A percentile compares a stretch with the other conserved stretches of the same genome.
Conservation (phyloP, 2,113 vertebrate species). For the Engraulis encrasicolus region DNA sequence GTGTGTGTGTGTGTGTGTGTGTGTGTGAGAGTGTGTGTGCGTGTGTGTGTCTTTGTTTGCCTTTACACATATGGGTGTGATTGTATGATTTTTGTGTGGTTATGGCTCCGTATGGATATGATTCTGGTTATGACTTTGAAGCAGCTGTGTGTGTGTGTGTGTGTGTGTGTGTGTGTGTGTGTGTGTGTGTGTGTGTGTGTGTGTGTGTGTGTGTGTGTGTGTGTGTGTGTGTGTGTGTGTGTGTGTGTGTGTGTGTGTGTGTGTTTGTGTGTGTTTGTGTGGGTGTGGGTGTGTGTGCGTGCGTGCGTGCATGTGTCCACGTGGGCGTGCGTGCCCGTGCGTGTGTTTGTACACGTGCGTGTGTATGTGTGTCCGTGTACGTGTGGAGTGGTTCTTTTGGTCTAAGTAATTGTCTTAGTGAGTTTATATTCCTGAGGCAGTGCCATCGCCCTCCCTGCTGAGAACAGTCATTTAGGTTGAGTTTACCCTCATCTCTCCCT, state of each 20-base stretch:
- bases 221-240: slow-evolving; percentile 7
- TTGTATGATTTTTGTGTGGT: too few species aligned
- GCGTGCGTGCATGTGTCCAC: too few species aligned
- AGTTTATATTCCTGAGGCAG: background rate
- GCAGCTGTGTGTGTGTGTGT: background rate
- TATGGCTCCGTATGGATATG: too few species aligned
- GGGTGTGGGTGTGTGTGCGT: background rate
- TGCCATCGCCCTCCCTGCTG: background rate
- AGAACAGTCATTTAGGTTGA: slow-evolving; percentile 13
- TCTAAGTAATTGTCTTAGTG: background rate
- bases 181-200: background rate
- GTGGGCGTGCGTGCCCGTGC: too few species aligned
- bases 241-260: background rate
- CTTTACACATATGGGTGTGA: too few species aligned
- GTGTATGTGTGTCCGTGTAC: background rate
- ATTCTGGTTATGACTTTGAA: too few species aligned
- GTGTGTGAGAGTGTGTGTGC: too few species aligned
- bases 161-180: background rate
- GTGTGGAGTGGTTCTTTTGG: background rate
- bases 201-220: background rate
- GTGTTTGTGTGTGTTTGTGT: background rate
- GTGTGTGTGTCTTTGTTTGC: too few species aligned
- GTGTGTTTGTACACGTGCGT: background rate
- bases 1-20: too few species aligned
- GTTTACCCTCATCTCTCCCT: slow-evolving; percentile 2